phyloP scores from a whole-genome alignment of 2,888 invertebrate genomes.

The Lepidonotus clava region DNA sequence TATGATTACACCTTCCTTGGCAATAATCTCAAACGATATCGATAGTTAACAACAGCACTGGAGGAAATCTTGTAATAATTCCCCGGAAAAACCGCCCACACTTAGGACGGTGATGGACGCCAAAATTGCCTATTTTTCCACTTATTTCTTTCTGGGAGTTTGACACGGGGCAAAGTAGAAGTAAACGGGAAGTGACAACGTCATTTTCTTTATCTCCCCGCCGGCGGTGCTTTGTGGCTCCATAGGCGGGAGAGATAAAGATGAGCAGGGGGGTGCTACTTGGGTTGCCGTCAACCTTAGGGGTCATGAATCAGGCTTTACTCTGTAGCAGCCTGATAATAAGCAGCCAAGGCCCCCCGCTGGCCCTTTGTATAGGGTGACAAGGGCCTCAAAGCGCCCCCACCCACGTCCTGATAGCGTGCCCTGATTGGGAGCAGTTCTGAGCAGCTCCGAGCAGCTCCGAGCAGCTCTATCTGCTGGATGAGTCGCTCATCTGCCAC shows the following conservation, averaged over 20 bases:
- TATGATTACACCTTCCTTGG: no score
- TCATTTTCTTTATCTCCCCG: background rate
- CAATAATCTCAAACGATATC: no score
- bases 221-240: background rate
- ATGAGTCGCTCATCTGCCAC: no score
- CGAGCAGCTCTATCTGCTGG: no score
- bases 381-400: no score
- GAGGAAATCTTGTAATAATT: no score
- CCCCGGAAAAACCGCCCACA: no score
- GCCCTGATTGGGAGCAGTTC: background rate
- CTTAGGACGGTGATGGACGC: no score
- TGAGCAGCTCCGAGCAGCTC: no score
- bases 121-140: no score
- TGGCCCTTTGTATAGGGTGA: background rate
- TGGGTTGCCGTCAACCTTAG: background rate
- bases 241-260: background rate
- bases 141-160: background rate
- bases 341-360: background rate
- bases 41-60: no score
- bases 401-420: background rate
- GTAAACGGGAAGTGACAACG: background rate
- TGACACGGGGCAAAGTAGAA: background rate
- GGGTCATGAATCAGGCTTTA: background rate
- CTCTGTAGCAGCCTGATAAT: slow-evolving; percentile 11
- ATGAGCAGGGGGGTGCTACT: background rate